Percentiles rank a stretch among this genome's conserved stretches.
Evolutionary conservation across 2,113 vertebrate genomes (phyloP).

Genomic region (Microtus pennsylvanicus): DNA sequence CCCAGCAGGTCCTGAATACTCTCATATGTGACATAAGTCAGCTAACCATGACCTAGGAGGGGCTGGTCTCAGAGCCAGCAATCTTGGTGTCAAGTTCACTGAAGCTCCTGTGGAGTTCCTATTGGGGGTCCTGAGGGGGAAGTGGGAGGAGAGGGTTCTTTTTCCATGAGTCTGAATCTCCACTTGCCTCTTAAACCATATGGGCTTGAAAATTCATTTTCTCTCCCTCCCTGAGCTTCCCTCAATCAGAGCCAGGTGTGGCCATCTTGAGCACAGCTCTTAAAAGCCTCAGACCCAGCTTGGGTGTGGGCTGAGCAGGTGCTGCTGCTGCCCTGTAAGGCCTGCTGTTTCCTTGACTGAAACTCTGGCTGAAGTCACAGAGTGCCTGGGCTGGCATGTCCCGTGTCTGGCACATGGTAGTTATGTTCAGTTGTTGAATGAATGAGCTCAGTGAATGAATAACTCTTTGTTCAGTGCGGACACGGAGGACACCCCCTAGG

Average conservation of each 20-base stretch:
- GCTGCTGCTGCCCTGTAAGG: rapidly evolving
- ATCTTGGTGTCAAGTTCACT: background rate
- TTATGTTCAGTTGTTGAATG: background rate
- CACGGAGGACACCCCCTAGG: rapidly evolving
- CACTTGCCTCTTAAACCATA: background rate
- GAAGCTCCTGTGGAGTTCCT: background rate
- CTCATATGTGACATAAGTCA: background rate
- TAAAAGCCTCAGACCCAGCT: background rate
- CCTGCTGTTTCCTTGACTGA: background rate
- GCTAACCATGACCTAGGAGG: background rate
- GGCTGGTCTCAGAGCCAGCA: background rate
- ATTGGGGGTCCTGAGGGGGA: background rate
- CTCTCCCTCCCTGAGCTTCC: background rate
- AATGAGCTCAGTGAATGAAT: background rate
- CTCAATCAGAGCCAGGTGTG: background rate
- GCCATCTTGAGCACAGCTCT: background rate
- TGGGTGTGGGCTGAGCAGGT: background rate
- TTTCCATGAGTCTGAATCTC: background rate
- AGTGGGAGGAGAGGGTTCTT: rapidly evolving
- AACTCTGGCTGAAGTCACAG: background rate
- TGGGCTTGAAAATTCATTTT: background rate
- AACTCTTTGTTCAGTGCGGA: background rate
- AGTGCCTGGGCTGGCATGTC: background rate
- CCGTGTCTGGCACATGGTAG: background rate
- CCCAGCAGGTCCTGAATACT: background rate